Base-by-base conservation (phyloP, 2,113 vertebrate genomes). In the Mus pahari region DNA sequence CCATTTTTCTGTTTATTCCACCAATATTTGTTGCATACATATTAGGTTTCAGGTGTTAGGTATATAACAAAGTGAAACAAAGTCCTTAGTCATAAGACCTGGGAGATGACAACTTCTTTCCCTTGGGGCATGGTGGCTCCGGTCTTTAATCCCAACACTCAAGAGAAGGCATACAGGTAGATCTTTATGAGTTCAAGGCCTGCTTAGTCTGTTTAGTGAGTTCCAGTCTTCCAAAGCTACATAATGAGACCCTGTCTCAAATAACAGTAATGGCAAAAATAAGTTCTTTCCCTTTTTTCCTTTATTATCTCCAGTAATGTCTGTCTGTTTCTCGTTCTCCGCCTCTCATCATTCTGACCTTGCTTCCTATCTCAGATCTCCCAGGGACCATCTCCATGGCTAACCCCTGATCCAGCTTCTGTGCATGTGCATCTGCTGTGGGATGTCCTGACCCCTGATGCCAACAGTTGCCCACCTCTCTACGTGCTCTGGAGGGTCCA, bases 401-500 rank as follows among this genome's bases (percentile, higher is more conserved):
- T 95, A 0, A 87, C 94, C 0, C 84, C 97, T 0, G 97, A 97
- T 12, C 96, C 97, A 22, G 96, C 97, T 3, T 89, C 96, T 20
- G 98, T 99, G 48, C 98, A 98, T 0, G 98, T 99, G 22, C 96
- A 99, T 33, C 98, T 99, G 94, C 97, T 99, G 64, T 99, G 99
- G 99, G 99, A 99, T 70, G 99, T 99, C 4, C 97, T 99, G 98
- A 98, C 88, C 90, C 99, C 99, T 0, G 99, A 99, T 88, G 98
- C 98, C 0, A 98, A 99, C 77, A 98, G 99, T 92, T 99, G 99
- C 98, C 99, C 99, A 3, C 99, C 99, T 2, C 99, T 99, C 90
- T 99, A 99, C 50, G 50, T 99, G 64, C 98, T 99, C 58, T 99
- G 99, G 99, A 99, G 99, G 97, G 98, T 99, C 89, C 99, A 99